phyloP scores from a whole-genome alignment of 2,113 vertebrate species.

The Hassar affinis region DNA sequence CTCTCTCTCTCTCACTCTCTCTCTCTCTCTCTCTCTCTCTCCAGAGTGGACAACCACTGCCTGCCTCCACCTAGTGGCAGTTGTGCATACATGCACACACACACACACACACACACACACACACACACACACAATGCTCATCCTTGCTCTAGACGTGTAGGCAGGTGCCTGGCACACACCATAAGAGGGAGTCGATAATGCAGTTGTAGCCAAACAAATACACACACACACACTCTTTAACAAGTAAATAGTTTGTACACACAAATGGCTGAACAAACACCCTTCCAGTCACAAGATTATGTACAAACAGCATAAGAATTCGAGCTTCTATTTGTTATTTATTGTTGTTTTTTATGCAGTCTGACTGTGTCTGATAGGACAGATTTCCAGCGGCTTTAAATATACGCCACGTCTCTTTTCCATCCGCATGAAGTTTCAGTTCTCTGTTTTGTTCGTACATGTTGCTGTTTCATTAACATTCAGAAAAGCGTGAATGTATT shows the following conservation, averaged over 20 bases:
- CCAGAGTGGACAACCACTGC: not conserved
- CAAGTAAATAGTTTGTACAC: constrained; percentile 14
- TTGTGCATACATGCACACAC: not conserved
- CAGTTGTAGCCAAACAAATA: constrained; percentile 6
- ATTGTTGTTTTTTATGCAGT: not conserved
- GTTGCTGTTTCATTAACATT: not conserved
- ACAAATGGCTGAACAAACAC: constrained; percentile 32
- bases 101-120: not conserved
- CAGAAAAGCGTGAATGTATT: not conserved
- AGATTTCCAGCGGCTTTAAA: not conserved
- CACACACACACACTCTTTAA: not conserved
- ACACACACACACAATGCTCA: not conserved
- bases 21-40: not conserved
- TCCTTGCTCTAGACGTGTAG: constrained; percentile 44
- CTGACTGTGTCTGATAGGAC: too few species aligned
- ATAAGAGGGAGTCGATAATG: constrained; percentile 20
- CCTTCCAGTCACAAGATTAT: constrained; percentile 6
- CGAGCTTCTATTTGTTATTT: not conserved
- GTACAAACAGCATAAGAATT: not conserved
- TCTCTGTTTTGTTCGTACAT: not conserved
- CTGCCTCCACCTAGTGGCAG: constrained; percentile 43
- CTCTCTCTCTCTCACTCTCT: not conserved
- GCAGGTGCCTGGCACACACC: constrained; percentile 42
- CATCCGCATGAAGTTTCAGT: constrained; percentile 1
- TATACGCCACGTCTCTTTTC: not conserved